Evolutionary conservation across 2,888 invertebrate species (phyloP).

Genomic region (Strigamia transsilvanica): DNA sequence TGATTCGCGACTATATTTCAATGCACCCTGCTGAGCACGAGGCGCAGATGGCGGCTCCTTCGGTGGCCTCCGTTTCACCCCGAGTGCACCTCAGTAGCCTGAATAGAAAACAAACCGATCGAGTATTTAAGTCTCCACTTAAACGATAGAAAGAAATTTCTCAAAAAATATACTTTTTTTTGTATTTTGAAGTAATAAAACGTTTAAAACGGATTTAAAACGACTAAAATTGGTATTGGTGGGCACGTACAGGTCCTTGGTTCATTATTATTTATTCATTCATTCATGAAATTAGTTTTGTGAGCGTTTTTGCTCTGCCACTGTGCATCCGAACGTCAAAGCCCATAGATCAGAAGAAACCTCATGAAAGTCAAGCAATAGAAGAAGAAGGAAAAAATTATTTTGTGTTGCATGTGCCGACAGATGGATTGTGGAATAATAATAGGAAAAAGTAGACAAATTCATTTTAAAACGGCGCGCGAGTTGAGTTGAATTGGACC

Average conservation of each 20-base stretch:
- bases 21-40: conserved; percentile 7
- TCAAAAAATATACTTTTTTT: too few species aligned
- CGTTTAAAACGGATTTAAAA: too few species aligned
- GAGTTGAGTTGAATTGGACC: neutral
- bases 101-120: neutral
- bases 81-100: conserved; percentile 2
- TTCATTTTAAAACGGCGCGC: neutral
- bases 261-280: conserved; percentile 21
- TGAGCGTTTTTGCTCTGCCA: conserved; percentile 23
- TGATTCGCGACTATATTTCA: conserved; percentile 25
- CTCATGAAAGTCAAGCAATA: neutral
- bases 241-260: neutral
- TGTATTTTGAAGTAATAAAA: too few species aligned
- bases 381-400: neutral
- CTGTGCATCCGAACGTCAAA: conserved; percentile 11
- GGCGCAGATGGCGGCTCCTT: conserved; percentile 26
- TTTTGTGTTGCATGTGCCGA: neutral
- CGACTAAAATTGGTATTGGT: neutral
- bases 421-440: neutral
- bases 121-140: neutral
- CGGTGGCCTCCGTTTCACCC: conserved; percentile 15
- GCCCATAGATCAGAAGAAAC: neutral
- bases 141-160: neutral
- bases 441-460: neutral
- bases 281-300: conserved; percentile 27